phyloP scores from a whole-genome alignment of 2,797 vertebrate species.

The Podarcis lilfordi region DNA sequence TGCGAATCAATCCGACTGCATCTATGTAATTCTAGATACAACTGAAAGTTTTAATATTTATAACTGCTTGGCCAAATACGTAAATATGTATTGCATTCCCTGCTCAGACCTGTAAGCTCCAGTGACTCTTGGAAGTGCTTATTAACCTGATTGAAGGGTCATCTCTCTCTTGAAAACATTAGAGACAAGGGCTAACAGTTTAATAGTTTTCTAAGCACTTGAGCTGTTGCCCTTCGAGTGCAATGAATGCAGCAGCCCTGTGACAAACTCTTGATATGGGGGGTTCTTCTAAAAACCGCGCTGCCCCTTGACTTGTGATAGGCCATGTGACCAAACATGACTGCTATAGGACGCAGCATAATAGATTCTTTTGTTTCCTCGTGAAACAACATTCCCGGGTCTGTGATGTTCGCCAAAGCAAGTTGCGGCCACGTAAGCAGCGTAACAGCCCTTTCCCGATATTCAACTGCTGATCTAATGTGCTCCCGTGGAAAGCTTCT shows the following conservation, averaged over 20 bases:
- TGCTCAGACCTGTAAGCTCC: not conserved
- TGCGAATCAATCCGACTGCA: not conserved
- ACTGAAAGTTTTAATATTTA: not conserved
- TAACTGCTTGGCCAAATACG: not conserved
- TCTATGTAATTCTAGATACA: not conserved
- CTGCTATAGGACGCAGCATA: slow-evolving; percentile 21
- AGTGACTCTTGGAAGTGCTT: not conserved
- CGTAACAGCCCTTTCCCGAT: not conserved
- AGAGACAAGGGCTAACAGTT: slow-evolving; percentile 7
- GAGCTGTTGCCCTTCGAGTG: slow-evolving; percentile 15
- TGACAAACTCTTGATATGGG: slow-evolving; percentile 26
- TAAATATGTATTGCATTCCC: not conserved
- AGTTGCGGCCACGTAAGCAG: not conserved
- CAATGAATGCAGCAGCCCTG: slow-evolving; percentile 44
- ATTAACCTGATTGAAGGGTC: not conserved
- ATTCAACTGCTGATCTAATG: not conserved
- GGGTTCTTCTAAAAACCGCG: slow-evolving; percentile 26
- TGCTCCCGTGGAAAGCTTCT: not conserved
- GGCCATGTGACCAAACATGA: slow-evolving; percentile 38
- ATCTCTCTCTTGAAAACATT: not conserved
- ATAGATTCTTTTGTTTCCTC: slow-evolving; percentile 59
- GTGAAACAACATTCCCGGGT: slow-evolving; percentile 39
- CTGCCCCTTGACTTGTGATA: slow-evolving; percentile 50
- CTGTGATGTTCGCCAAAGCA: not conserved
- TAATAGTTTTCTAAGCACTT: slow-evolving; percentile 29